Percentiles rank a stretch among this genome's conserved stretches.
Conservation (phyloP, 1,140 invertebrate species). For the Oscheius sp. region DNA sequence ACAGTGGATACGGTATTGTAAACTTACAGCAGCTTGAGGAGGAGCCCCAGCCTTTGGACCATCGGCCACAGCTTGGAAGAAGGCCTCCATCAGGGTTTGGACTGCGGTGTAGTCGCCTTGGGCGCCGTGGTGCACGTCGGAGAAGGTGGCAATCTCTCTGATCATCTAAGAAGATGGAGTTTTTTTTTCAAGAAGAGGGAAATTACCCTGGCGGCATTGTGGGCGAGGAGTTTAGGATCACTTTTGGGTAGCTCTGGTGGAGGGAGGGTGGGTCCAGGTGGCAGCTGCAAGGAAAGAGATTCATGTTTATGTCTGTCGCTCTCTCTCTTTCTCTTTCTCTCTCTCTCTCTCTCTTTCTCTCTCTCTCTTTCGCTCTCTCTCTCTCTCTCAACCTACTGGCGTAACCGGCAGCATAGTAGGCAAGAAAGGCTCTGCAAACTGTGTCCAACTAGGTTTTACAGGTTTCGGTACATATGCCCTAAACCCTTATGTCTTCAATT, state of each 20-base stretch:
- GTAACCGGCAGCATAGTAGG: no score
- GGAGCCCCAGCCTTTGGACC: conserved; percentile 6
- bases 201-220: conserved; percentile 31
- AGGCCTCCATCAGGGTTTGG: conserved; percentile 34
- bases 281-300: not conserved
- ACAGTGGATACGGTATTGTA: not conserved
- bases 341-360: no score
- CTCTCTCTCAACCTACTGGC: no score
- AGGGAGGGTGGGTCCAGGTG: conserved; percentile 11
- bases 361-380: no score
- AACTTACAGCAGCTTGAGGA: conserved; percentile 7
- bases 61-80: conserved; percentile 30
- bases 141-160: conserved; percentile 28
- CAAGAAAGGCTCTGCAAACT: no score
- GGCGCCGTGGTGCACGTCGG: conserved; percentile 15
- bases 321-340: no score
- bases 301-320: no score
- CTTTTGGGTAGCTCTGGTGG: conserved; percentile 2
- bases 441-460: not conserved
- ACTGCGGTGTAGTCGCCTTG: conserved; percentile 20
- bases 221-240: conserved; percentile 28
- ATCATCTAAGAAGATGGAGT: conserved; percentile 20
- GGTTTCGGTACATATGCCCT: not conserved
- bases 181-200: not conserved
- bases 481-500: not conserved